phyloP scores from a whole-genome alignment of 2,113 vertebrate species.

The Plestiodon gilberti region DNA sequence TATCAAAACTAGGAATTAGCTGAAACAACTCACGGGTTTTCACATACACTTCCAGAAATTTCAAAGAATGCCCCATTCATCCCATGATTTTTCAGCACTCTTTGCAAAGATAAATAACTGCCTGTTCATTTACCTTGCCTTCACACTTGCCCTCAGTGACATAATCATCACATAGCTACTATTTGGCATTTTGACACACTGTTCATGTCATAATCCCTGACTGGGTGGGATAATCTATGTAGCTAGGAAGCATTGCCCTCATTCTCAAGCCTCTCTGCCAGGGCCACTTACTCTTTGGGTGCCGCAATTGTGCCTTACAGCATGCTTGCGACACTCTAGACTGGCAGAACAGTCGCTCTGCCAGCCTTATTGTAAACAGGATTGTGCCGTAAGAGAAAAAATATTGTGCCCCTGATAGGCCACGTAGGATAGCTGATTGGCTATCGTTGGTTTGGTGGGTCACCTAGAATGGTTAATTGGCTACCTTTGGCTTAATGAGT shows the following conservation, averaged over 20 bases:
- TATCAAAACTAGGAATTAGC: background rate
- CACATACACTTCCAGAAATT: background rate
- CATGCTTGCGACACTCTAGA: no score
- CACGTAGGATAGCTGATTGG: background rate
- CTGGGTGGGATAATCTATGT: background rate
- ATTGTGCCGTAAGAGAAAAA: no score
- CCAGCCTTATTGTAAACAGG: no score
- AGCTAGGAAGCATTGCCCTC: background rate
- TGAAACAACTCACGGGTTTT: background rate
- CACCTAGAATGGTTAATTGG: no score
- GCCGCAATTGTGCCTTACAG: no score
- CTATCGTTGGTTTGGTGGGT: background rate
- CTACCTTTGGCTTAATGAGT: no score
- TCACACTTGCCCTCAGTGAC: background rate
- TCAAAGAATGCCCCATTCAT: background rate
- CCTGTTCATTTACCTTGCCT: background rate
- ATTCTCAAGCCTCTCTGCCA: no score
- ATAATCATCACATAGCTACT: background rate
- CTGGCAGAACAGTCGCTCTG: no score
- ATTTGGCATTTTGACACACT: background rate
- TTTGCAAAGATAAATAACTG: background rate
- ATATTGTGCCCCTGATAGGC: no score
- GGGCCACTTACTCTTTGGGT: no score
- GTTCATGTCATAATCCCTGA: background rate
- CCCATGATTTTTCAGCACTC: background rate